Evolutionary conservation across 2,888 invertebrate species (phyloP), one percentile per base, ranked within the genome.

Genomic region (Oligia fasciuncula): DNA sequence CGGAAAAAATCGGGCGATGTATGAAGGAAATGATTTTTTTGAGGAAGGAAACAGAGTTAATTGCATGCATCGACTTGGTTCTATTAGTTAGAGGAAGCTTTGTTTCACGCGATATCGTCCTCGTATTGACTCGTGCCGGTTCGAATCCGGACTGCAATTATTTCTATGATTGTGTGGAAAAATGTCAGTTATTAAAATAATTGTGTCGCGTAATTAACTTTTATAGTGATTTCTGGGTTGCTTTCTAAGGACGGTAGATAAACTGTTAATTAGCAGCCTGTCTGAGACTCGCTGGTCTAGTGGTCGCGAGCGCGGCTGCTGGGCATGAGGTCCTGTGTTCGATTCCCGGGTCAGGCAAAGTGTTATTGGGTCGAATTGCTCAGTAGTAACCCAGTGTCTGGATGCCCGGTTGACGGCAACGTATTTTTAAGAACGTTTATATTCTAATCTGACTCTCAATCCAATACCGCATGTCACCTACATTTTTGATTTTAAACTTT

Each of bases 1-100:
- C 40, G 5, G n/a, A 57, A 71, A 82, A 81, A 69, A 82, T 54
- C 43, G 23, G 5, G 29, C n/a, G 17, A 43, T 68, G 29, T 54
- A 67, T 79, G 49, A 67, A 78, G 82, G 83, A 83, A 83, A 79
- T 54, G 2, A n/a, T 62, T 63, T 70, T 71, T 68, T 79, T 72
- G 0, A 74, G 79, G 83, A 74, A 83, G 74, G 66, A 75, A 73
- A 63, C 4, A 6, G 0, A 8, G 3, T 2, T 62, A n/a, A 63
- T 72, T 72, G 74, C 70, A 49, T 35, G 74, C 40, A 23, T 29
- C 9, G 57, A 60, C 19, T 70, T 43, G 14, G 35, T 66, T 46
- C n/a, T 14, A 29, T 29, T 29, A 29, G 0, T 1, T n/a, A 11
- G 49, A 83, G 83, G 83, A 83, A 83, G 79, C 19, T 67, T 29